Percentiles rank a stretch among this genome's conserved stretches.
Evolutionary conservation across 2,797 vertebrate genomes (phyloP).

Genomic region (Gymnoscopelus braueri): DNA sequence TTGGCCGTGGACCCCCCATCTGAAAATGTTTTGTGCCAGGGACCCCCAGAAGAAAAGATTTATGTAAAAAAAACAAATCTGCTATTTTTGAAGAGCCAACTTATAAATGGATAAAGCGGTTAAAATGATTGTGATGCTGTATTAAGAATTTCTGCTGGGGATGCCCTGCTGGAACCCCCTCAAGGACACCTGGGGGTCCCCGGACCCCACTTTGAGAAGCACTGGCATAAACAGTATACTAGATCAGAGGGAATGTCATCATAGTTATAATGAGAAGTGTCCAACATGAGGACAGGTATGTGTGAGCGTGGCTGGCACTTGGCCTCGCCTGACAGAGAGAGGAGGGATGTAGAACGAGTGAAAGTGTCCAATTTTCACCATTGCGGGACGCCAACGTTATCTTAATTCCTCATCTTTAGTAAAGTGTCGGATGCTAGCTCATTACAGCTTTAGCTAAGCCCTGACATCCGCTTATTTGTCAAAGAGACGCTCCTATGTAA

Average conservation of each 20-base stretch:
- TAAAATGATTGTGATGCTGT: no score
- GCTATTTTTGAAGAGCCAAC: no score
- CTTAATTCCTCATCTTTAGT: background rate
- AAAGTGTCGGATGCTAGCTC: conserved; percentile 25
- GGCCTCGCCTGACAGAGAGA: conserved; percentile 53
- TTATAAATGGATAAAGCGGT: no score
- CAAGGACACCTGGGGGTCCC: background rate
- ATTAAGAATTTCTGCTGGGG: no score
- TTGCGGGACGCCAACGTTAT: background rate
- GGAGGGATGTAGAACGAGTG: conserved; percentile 9
- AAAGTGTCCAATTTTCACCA: background rate
- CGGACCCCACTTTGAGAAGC: conserved; percentile 8
- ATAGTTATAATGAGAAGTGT: conserved; percentile 74
- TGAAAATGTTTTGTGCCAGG: no score
- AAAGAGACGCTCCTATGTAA: conserved; percentile 46
- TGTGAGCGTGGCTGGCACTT: conserved; percentile 57
- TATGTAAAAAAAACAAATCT: no score
- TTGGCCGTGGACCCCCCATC: no score
- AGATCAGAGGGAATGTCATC: conserved; percentile 62
- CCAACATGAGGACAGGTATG: conserved; percentile 70
- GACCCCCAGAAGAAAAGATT: no score
- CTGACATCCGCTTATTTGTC: conserved; percentile 34
- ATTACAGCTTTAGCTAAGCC: conserved; percentile 32
- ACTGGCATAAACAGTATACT: conserved; percentile 56
- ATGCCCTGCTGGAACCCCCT: no score